Base-by-base conservation (phyloP, 23 tunicate genomes). In the Trididemnum clinides region DNA sequence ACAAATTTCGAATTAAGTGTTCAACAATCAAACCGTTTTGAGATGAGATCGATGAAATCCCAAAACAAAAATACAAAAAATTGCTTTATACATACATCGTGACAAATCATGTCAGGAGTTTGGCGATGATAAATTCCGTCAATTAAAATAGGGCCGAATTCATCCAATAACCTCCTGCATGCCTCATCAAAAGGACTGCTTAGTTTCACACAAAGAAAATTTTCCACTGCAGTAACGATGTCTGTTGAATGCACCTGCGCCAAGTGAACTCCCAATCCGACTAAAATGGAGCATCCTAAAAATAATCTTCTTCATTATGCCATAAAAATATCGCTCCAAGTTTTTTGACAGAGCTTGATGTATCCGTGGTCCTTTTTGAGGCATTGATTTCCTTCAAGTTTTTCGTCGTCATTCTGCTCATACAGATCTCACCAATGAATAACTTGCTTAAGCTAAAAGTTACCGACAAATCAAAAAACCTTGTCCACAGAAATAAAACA, bases 81-180 rank as follows among this genome's bases (percentile, higher is more conserved):
- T n/a, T n/a, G n/a, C n/a, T n/a, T n/a, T n/a, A n/a, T n/a, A 37
- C 80, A 33, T 34, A 91, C 96, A 27, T 87, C 63, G 57, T 91
- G 96, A 57, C 96, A 91, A 33, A 86, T 20, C 63, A 86, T 64
- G 33, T 91, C 96, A 0, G 96, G 90, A 18, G 96, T 91, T 63
- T 73, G 91, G 15, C 82, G 73, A 63, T 86, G 84, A 39, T 91
- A 81, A 28, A 86, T 69, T 29, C 36, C 80, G 27, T 91, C 96
- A 2, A 91, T 86, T 25, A 91, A n/a, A 27, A 70, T 51, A 10
- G 90, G 87, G 1, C 90, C 96, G 34, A 85, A 86, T 59, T 72
- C 72, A 28, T 87, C 83, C 34, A 91, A 26, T 18, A 91, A 39
- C 18, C 77, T 38, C 2, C 22, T 33, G 72, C 96, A 91, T 1